Percentiles rank a stretch among this genome's conserved stretches.
Conservation (phyloP, 2,888 invertebrate genomes). For the Apamea epomidion region DNA sequence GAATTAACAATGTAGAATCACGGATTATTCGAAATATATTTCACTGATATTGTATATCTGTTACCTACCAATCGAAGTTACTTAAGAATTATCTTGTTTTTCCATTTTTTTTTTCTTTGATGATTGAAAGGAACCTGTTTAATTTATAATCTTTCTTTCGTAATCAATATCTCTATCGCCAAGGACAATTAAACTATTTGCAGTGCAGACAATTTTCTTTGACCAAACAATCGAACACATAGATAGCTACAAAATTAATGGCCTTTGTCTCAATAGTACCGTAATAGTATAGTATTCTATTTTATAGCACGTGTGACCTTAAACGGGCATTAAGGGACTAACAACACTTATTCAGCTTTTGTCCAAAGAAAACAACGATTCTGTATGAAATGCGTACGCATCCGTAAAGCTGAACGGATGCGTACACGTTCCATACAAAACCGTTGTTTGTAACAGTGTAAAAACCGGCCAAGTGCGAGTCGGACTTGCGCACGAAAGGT, state of each 20-base stretch:
- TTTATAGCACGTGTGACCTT: too few relatives aligned
- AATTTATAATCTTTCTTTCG: not conserved
- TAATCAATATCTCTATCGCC: not conserved
- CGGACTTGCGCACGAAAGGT: too few relatives aligned
- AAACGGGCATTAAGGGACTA: too few relatives aligned
- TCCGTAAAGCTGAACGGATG: too few relatives aligned
- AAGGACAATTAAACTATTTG: not conserved
- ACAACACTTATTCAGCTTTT: too few relatives aligned
- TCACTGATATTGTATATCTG: not conserved
- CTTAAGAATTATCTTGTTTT: not conserved
- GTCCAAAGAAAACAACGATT: too few relatives aligned
- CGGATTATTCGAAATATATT: not conserved
- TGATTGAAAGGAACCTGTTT: not conserved
- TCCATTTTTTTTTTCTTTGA: not conserved
- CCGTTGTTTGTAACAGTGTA: too few relatives aligned
- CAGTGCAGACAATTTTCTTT: not conserved
- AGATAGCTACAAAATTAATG: not conserved
- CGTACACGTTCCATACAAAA: too few relatives aligned
- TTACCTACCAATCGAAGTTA: not conserved
- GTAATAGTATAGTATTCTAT: too few relatives aligned
- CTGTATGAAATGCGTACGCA: too few relatives aligned
- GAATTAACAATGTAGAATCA: not conserved
- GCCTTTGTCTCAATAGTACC: not conserved
- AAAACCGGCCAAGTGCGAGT: too few relatives aligned
- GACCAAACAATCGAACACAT: not conserved